Base-by-base conservation (phyloP, 2,888 invertebrate genomes). In the Chymomyza amoena region DNA sequence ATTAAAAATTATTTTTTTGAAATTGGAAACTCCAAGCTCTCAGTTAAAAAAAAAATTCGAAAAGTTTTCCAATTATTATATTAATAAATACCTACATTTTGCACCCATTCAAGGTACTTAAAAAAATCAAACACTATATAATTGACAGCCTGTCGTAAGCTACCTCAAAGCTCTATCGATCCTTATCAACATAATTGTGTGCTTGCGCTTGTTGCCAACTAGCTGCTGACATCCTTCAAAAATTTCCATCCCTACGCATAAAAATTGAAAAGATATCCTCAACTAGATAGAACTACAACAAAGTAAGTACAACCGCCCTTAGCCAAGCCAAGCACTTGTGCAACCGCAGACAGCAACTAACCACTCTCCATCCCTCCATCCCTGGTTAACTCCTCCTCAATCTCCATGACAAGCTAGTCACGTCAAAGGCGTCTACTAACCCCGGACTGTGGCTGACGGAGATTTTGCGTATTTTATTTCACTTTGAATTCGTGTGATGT, bases 321-420 rank as follows among this genome's bases (percentile, higher is more conserved):
- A 16, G 4, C n/a, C 1, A 32, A 6, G 1, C 18, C 20, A 32
- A 66, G 62, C 80, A 77, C 80, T 81, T 76, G 72, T 70, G 73
- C 63, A 82, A 80, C 86, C 88, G 71, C 88, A 85, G 84, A 81
- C 79, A 15, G 28, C 20, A 79, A 63, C 72, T 79, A 71, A 64
- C 16, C 16, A 4, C n/a, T 18, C n/a, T 3, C 18, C 16, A 13
- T n/a, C n/a, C n/a, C n/a, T n/a, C n/a, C n/a, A n/a, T 54, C 54
- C 6, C 51, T n/a, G 1, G 9, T 9, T 36, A 15, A n/a, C 54
- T 54, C 57, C n/a, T 18, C 36, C 7, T 10, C 32, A 15, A 10
- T 60, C 16, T n/a, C 18, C 13, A 61, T 57, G 45, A 45, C 63
- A n/a, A 39, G 63, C 9, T 54, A 60, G 60, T 60, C 60, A 60